Evolutionary conservation across 1,140 invertebrate species (phyloP), one percentile per base, ranked within the genome.

Genomic region (Eubasilissa regina): DNA sequence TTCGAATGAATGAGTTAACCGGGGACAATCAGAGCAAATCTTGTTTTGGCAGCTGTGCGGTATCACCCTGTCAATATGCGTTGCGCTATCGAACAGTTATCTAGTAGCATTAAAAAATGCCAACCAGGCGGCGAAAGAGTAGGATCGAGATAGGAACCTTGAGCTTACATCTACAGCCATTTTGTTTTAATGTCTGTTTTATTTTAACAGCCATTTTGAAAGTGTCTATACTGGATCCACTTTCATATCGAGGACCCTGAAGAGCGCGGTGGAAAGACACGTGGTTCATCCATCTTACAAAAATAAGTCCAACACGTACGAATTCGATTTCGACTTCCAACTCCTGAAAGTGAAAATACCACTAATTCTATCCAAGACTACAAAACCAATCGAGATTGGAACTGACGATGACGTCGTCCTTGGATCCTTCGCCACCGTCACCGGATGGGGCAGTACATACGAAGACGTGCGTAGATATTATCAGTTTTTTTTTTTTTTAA

Each of bases 281-380:
- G 56, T 81, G 9, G 60, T 73, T 12, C 80, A 81, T 66, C 70
- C 70, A 9, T 12, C 11, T 6, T 81, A 53, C 53, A 64, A 78
- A 13, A 8, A 44, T 1, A 21, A 25, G 55, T 9, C 9, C 12
- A 45, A 56, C 6, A 15, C 10, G 7, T 17, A 4, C 35, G 4
- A 11, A 25, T 81, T 78, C 15, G 80, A 80, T 44, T 72, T 58
- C 45, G 79, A 81, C 47, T 81, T 74, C 25, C 80, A 81, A 60
- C 64, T 81, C 0, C 48, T 81, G 48, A 51, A 78, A 19, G 8
- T 81, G 25, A 9, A 45, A 7, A 75, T 45, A 48, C 76, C 76
- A 17, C 60, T 81, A 12, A 48, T 55, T 12, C 78, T 75, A 12
- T 48, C 15, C n/a, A 76, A 13, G 12, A 53, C 35, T 8, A 51